phyloP scores from a whole-genome alignment of 2,888 invertebrate species.

The Drosophila diplacantha region DNA sequence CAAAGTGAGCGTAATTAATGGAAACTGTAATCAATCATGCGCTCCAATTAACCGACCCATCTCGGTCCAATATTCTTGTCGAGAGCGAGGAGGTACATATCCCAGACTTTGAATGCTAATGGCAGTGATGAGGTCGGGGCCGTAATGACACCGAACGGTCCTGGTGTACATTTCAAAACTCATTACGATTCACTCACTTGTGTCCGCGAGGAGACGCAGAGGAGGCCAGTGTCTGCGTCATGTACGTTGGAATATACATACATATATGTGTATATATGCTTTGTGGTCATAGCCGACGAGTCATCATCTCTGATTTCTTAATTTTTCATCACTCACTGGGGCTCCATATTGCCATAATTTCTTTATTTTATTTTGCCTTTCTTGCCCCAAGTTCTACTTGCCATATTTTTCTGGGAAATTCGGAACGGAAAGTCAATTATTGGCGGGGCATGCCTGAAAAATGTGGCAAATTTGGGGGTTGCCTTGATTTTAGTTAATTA shows the following conservation, averaged over 20 bases:
- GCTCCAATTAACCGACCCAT: slow-evolving; percentile 65
- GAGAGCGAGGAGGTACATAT: slow-evolving; percentile 6
- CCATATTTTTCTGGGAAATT: slow-evolving; percentile 1
- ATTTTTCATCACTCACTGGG: slow-evolving; percentile 18
- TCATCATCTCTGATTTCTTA: slow-evolving; percentile 34
- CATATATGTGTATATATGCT: neutral
- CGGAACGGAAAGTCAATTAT: slow-evolving; percentile 2
- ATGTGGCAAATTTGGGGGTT: slow-evolving; percentile 1
- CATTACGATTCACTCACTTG: slow-evolving; percentile 40
- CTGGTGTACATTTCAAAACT: slow-evolving; percentile 46
- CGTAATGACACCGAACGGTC: slow-evolving; percentile 33
- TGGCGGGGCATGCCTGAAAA: neutral
- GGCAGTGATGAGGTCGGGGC: slow-evolving; percentile 15
- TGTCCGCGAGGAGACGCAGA: neutral
- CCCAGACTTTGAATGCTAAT: slow-evolving; percentile 27
- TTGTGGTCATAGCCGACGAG: slow-evolving; percentile 19
- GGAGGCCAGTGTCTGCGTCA: neutral
- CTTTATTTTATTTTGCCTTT: slow-evolving; percentile 4
- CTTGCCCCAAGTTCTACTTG: neutral
- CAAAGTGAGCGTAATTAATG: slow-evolving; percentile 59
- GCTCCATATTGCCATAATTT: slow-evolving; percentile 3
- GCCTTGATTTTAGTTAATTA: neutral
- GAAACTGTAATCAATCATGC: slow-evolving; percentile 68
- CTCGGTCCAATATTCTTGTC: slow-evolving; percentile 22
- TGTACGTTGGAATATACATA: neutral